Conservation (phyloP, 92 coral and sea anemone genomes). For the Desmophyllum pertusum region DNA sequence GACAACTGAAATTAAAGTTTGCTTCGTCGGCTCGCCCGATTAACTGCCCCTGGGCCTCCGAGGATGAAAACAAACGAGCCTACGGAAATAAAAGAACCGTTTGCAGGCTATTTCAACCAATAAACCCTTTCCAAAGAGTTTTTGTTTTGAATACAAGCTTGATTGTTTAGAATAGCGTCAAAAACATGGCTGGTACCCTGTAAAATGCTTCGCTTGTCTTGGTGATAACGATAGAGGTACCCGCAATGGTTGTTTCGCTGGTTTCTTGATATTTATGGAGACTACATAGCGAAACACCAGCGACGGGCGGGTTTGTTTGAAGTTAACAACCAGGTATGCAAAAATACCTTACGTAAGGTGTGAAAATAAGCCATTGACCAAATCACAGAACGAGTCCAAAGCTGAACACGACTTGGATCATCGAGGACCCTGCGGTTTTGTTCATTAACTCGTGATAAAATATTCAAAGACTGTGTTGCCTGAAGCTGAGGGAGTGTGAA, state of each 20-base stretch:
- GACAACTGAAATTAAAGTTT: no score
- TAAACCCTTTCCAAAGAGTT: neutral
- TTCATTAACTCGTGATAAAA: neutral
- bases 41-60: no score
- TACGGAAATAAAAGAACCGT: no score
- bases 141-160: neutral
- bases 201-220: constrained; percentile 9
- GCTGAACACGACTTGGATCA: neutral
- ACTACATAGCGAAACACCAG: constrained; percentile 2
- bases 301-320: neutral
- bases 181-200: constrained; percentile 14
- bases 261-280: neutral
- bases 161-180: neutral
- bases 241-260: constrained; percentile 1
- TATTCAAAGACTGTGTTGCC: constrained; percentile 3
- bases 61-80: neutral
- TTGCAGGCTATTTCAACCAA: neutral
- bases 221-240: neutral
- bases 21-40: no score
- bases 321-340: neutral
- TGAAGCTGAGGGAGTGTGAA: neutral
- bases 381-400: neutral
- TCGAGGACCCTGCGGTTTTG: neutral
- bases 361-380: neutral
- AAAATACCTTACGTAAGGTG: neutral